Base-by-base conservation (phyloP, 2,113 vertebrate species). In the Varanus salvator region DNA sequence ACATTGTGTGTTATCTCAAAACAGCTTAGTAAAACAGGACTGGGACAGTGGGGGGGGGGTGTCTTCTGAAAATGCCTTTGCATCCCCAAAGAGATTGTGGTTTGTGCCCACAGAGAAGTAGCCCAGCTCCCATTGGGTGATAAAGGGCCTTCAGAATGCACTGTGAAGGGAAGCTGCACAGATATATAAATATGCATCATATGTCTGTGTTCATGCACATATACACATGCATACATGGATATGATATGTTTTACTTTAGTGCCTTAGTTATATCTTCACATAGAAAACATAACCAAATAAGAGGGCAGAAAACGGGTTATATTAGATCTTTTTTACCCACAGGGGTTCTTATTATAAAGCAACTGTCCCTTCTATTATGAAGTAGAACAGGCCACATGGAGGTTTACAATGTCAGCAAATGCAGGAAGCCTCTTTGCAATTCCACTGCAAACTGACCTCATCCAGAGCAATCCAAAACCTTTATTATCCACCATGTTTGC, bases 1-100 rank as follows among this genome's bases (percentile, higher is more conserved):
- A 82, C 74, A 74, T 76, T 50, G 17, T 12, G 87, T 83, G 69
- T 29, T 89, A 85, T 57, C 87, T 48, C 71, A 72, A 77, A 64
- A 77, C 0, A 0, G 4, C 17, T 54, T 5, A 1, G 8, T 74
- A 34, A 84, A 76, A 66, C 8, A 1, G 38, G 2, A 31, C 21
- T 6, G 54, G 64, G 71, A 23, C 74, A n/a, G n/a, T n/a, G n/a
- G n/a, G n/a, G 27, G 78, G 82, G 88, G 21, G 64, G 75, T 8
- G 38, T 44, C 1, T 68, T 84, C 4, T 89, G 54, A 7, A 92
- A 85, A 75, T 87, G 14, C 2, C 25, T 78, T 29, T 74, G 17
- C 29, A 1, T 82, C 85, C 44, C 82, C 15, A 82, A 93, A 81
- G 72, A 80, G 0, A 2, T 54, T 44, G 87, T 80, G 83, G 44